Base-by-base conservation (phyloP, 2,888 invertebrate species). In the Geotrupes spiniger region DNA sequence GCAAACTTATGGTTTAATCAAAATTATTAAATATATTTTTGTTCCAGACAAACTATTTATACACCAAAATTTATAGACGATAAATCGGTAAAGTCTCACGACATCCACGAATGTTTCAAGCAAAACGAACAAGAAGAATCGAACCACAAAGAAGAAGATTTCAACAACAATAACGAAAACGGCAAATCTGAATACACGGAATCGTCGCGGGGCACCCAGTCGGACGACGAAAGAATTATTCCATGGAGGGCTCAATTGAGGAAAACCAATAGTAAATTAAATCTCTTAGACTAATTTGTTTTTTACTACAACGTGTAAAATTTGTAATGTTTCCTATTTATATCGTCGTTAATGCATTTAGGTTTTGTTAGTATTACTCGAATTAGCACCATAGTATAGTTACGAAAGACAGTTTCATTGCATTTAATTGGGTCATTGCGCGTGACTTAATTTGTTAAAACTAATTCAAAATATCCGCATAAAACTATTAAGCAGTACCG, bases 221-320 rank as follows among this genome's bases (percentile, higher is more conserved):
- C 43, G 3, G 52, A 49, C 2, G 54, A 58, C 31, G 42, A 55
- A 29, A 73, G 70, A 63, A 89, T 91, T 42, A 92, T 92, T 52
- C 92, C 92, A 1, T 92, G 92, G 92, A 79, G 92, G 63, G 90
- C 92, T 21, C 90, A 92, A 65, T 76, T 92, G 38, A 81, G 92
- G 66, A 92, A 92, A 74, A 92, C 92, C 10, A 92, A 92, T 73
- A 92, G 92, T 77, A 90, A 89, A 69, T 79, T 92, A 52, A 91
- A 89, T 72, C 78, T 92, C 61, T 79, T 91, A 65, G 90, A 88
- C 70, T 81, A 66, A 67, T 29, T 21, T 21, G 6, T 21, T 21
- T 4, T 21, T 21, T 21, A n/a, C n/a, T n/a, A n/a, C n/a, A n/a
- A n/a, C n/a, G n/a, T 21, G 21, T 21, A 21, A 21, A 21, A 21